Evolutionary conservation across 2,797 vertebrate genomes (phyloP).

Genomic region (Lutjanus argentimaculatus): DNA sequence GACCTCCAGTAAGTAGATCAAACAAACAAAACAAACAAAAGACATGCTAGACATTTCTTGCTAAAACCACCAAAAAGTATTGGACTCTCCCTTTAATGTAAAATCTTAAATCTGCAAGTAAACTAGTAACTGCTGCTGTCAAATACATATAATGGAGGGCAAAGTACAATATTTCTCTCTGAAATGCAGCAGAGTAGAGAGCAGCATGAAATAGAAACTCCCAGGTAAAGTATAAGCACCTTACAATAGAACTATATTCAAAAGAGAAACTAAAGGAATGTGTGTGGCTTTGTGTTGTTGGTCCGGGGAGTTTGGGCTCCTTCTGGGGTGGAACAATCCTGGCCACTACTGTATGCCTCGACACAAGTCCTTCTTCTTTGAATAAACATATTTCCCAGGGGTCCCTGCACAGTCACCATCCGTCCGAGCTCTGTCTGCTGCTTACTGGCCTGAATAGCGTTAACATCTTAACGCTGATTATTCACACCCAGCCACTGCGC

Average conservation of each 20-base stretch:
- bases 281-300: background rate
- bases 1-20: no score
- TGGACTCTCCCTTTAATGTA: no score
- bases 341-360: background rate
- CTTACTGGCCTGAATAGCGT: conserved; percentile 22
- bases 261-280: conserved; percentile 8
- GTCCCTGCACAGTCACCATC: background rate
- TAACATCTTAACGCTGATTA: conserved; percentile 53
- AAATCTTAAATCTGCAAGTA: no score
- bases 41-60: no score
- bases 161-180: no score
- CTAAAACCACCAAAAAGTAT: no score
- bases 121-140: no score
- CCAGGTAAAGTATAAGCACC: no score
- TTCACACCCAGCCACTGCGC: conserved; percentile 30
- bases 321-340: background rate
- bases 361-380: background rate
- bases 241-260: background rate
- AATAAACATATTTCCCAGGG: conserved; percentile 13
- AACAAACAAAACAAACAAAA: no score
- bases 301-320: background rate
- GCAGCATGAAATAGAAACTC: no score
- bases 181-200: no score
- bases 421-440: conserved; percentile 7
- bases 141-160: no score